These are phyloP conservation scores for Caenorhabditis tropicalis DNA, from an alignment of 1,140 invertebrate species.

Conservation along the genomic window DNA sequence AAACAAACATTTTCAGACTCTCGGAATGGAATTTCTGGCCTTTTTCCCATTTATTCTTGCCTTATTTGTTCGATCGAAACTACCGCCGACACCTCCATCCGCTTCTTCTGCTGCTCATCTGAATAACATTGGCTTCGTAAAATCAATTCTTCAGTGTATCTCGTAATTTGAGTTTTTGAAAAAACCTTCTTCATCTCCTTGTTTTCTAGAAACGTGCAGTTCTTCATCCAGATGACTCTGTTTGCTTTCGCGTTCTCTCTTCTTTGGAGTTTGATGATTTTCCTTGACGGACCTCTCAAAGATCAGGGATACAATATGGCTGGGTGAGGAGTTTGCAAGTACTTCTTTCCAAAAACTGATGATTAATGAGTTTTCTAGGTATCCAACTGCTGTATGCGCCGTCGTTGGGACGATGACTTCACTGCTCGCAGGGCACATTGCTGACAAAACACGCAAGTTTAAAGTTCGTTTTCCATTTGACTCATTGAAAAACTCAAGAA, in stretches of 20 bases:
- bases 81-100: conserved; percentile 43
- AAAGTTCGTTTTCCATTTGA: conserved; percentile 55
- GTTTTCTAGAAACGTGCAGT: conserved; percentile 52
- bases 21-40: conserved; percentile 14
- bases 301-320: conserved; percentile 41
- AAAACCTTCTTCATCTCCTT: neutral
- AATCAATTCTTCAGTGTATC: conserved; percentile 41
- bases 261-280: conserved; percentile 54
- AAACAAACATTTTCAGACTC: conserved; percentile 9
- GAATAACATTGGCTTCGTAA: conserved; percentile 9
- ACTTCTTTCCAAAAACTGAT: conserved; percentile 1
- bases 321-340: neutral
- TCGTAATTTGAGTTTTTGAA: conserved; percentile 12
- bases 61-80: neutral
- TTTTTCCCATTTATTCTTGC: conserved; percentile 6
- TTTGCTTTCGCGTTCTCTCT: conserved; percentile 55
- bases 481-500: neutral
- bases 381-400: conserved; percentile 49
- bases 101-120: conserved; percentile 42
- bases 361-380: conserved; percentile 36
- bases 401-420: conserved; percentile 51
- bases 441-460: conserved; percentile 60
- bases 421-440: conserved; percentile 56
- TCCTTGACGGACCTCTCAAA: conserved; percentile 45
- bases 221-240: conserved; percentile 52